Conservation (phyloP, 2,888 invertebrate genomes). For the Tribolium freemani region DNA sequence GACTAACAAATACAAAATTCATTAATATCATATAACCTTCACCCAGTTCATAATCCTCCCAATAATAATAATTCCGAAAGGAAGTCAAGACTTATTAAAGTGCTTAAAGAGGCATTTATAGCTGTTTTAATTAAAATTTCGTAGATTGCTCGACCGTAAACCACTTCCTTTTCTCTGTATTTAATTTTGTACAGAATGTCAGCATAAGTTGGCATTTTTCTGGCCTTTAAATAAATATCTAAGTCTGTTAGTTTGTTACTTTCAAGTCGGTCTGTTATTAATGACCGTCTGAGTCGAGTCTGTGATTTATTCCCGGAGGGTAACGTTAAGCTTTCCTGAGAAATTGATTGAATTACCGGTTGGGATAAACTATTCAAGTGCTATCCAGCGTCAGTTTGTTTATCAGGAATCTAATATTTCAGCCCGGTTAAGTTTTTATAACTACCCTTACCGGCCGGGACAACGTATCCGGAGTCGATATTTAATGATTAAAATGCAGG, state of each 20-base stretch:
- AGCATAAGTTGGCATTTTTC: neutral
- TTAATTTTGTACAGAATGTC: neutral
- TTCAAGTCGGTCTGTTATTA: conserved; percentile 38
- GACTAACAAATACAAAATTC: neutral
- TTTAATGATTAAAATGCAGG: neutral
- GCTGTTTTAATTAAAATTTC: neutral
- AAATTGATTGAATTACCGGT: conserved; percentile 50
- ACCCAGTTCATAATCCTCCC: neutral
- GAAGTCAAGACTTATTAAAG: neutral
- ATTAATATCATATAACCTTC: neutral
- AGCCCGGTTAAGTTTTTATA: conserved; percentile 20
- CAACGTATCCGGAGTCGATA: neutral
- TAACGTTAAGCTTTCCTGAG: conserved; percentile 40
- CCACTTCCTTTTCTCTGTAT: too few relatives aligned
- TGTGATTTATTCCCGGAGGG: conserved; percentile 43
- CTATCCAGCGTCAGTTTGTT: conserved; percentile 43
- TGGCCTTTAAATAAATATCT: conserved; percentile 24
- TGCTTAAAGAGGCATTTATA: neutral
- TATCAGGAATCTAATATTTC: conserved; percentile 44
- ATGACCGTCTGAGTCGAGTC: conserved; percentile 40
- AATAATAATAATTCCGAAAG: neutral
- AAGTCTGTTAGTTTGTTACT: conserved; percentile 39
- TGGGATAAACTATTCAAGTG: conserved; percentile 47
- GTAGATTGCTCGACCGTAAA: neutral
- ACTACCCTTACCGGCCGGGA: neutral